A percentile compares a stretch with the other conserved stretches of the same genome.
phyloP scores from a whole-genome alignment of 2,113 vertebrate species.

The Grantiella picta region DNA sequence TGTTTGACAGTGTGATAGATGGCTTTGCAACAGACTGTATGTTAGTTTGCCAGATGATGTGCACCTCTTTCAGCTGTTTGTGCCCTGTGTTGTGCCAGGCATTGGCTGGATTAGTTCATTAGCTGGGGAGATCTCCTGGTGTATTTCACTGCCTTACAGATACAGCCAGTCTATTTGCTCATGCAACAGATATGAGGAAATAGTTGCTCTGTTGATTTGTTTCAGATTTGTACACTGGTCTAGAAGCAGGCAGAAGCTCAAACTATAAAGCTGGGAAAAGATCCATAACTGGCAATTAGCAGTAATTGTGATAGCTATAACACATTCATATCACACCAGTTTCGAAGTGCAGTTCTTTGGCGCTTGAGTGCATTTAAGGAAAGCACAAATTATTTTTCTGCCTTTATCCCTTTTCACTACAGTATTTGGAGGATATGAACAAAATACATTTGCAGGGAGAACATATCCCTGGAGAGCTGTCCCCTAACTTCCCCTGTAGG shows the following conservation, averaged over 20 bases:
- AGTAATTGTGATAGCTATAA: neutral
- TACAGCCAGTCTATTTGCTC: neutral
- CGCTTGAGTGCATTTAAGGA: neutral
- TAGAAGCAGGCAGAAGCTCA: conserved; percentile 3
- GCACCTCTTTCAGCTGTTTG: neutral
- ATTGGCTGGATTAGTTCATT: neutral
- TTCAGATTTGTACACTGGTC: neutral
- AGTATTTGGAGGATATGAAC: neutral
- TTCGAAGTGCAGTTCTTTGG: neutral
- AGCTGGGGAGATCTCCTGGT: neutral
- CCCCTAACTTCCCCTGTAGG: neutral
- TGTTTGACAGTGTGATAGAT: neutral
- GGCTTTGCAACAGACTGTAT: neutral
- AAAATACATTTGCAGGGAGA: neutral
- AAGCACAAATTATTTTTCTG: neutral
- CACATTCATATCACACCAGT: neutral
- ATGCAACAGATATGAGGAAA: neutral
- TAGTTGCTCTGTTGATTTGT: neutral
- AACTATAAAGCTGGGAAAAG: neutral
- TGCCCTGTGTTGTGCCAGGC: neutral
- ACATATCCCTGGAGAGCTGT: neutral
- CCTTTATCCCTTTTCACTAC: neutral
- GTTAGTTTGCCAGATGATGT: neutral
- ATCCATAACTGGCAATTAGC: conserved; percentile 14
- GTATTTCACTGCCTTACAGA: neutral